A percentile compares a stretch with the other conserved stretches of the same genome.
Evolutionary conservation across 2,113 vertebrate genomes (phyloP).

Genomic region (Chascanopsetta lugubris): DNA sequence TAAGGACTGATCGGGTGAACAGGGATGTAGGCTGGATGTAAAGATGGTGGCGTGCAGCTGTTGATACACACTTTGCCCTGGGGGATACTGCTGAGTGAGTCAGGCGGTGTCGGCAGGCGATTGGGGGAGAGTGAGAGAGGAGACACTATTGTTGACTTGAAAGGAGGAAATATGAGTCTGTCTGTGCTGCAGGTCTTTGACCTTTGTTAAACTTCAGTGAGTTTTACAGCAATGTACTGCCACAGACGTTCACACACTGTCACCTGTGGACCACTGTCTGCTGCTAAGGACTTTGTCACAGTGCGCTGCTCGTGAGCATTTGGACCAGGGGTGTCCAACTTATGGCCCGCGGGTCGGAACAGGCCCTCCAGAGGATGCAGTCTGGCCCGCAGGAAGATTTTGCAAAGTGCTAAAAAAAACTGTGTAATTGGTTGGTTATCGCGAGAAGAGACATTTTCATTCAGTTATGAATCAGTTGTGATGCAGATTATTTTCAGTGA

Average conservation of each 20-base stretch:
- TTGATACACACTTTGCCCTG: conserved; percentile 18
- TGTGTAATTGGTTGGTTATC: too few relatives aligned
- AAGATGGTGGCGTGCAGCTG: conserved; percentile 16
- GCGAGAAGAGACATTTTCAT: too few relatives aligned
- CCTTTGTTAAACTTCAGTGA: conserved; percentile 7
- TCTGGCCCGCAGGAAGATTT: too few relatives aligned
- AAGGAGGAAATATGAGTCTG: conserved; percentile 37
- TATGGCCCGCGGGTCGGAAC: too few relatives aligned
- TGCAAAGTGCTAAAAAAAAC: too few relatives aligned
- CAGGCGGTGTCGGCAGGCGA: conserved; percentile 18
- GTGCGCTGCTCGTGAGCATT: neutral
- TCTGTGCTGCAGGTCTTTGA: neutral
- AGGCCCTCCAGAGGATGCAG: too few relatives aligned
- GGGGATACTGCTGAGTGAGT: conserved; percentile 5
- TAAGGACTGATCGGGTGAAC: conserved; percentile 31
- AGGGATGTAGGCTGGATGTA: conserved; percentile 17
- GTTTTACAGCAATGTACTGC: neutral
- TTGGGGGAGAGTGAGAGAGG: neutral
- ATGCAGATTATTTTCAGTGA: too few relatives aligned
- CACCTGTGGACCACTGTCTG: too few relatives aligned
- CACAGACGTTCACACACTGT: neutral
- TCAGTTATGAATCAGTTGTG: too few relatives aligned
- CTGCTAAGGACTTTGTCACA: neutral
- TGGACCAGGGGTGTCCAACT: too few relatives aligned
- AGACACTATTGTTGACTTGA: conserved; percentile 34